Percentiles rank a stretch among this genome's conserved stretches.
phyloP scores from a whole-genome alignment of 2,113 vertebrate species.

The Scolopax mira region DNA sequence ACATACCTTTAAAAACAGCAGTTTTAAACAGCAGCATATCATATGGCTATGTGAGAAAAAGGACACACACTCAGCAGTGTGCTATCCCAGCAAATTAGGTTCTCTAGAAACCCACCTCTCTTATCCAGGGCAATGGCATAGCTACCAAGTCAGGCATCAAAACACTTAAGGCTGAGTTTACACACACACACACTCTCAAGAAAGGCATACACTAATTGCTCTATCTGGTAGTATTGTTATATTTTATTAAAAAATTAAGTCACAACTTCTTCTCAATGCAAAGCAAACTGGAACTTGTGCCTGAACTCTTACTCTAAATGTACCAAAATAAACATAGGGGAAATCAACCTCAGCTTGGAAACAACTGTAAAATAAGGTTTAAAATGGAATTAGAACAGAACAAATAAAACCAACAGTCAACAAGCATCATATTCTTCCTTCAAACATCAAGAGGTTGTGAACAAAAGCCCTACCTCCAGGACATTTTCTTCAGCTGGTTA shows the following conservation, averaged over 20 bases:
- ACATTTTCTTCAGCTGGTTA: not conserved
- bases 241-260: not conserved
- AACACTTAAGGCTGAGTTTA: not conserved
- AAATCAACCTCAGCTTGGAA: not conserved
- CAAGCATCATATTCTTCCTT: not conserved
- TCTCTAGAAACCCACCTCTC: not conserved
- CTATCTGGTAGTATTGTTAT: not conserved
- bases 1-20: not conserved
- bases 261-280: not conserved
- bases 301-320: not conserved
- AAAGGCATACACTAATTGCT: not conserved
- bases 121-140: rapidly evolving
- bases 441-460: not conserved
- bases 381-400: not conserved
- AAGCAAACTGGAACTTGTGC: not conserved
- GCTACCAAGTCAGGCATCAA: not conserved
- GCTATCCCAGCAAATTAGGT: not conserved
- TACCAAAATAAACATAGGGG: not conserved
- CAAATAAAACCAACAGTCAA: not conserved
- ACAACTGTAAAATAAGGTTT: not conserved
- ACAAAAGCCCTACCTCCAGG: not conserved
- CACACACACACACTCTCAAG: not conserved
- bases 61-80: not conserved
- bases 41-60: rapidly evolving
- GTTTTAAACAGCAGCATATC: not conserved